Base-by-base conservation (phyloP, 2,797 vertebrate species). In the Aphelocoma californica region DNA sequence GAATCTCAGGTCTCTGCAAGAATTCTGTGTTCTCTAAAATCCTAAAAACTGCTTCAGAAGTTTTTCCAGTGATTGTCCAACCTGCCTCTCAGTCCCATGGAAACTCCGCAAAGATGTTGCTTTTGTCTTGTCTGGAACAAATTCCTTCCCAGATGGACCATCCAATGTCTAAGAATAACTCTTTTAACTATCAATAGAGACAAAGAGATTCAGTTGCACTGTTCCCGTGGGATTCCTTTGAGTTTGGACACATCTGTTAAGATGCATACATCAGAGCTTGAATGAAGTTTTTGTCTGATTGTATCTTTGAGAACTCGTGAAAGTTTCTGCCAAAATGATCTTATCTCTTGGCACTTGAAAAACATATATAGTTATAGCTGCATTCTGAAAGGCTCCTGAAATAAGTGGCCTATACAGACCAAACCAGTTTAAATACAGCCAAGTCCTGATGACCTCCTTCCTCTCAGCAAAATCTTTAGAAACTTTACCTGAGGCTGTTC, bases 221-320 rank as follows among this genome's bases (percentile, higher is more conserved):
- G 92, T 96, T 97, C 97, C 97, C 93, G 3, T 96, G 97, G 97
- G 97, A 97, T 96, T 97, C 94, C 97, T 97, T 96, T 97, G 85
- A 96, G 94, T 97, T 97, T 95, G 97, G 96, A 97, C 96, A 98
- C 97, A 98, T 98, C 97, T 98, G 97, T 97, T 98, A 97, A 97
- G 97, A 97, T 94, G 95, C 95, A 97, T 77, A 96, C 96, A 97
- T 97, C 91, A 96, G 94, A 98, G 96, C 91, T 25, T 97, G 97
- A 98, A 98, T 96, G 93, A 97, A 97, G 96, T 94, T 97, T 98
- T 97, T 97, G 97, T 98, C 96, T 97, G 97, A 95, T 92, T 95
- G 89, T 93, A 97, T 96, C 97, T 97, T 96, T 95, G 93, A 97
- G 96, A 96, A 97, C 95, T 97, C 72, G 26, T 86, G 93, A 92